Evolutionary conservation across 2,797 vertebrate genomes (phyloP).

Genomic region (Enteromius argenteus): DNA sequence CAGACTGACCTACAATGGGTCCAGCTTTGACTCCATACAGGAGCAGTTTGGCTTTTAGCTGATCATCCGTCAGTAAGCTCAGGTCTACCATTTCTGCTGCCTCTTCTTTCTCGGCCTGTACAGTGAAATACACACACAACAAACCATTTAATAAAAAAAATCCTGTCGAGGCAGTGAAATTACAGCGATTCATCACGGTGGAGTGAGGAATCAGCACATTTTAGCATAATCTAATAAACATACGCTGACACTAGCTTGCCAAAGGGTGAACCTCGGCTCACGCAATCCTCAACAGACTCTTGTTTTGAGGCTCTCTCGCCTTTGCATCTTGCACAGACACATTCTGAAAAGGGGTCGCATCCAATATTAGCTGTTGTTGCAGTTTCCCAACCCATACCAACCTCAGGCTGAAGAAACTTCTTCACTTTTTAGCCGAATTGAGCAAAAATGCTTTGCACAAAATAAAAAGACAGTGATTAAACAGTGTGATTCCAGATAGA

Average conservation of each 20-base stretch:
- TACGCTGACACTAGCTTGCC: conserved; percentile 31
- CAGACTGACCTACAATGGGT: conserved; percentile 82
- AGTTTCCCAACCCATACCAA: conserved; percentile 1
- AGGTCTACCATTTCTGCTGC: conserved; percentile 69
- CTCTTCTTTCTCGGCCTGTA: conserved; percentile 53
- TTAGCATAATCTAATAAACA: conserved; percentile 49
- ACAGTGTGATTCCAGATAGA: background rate
- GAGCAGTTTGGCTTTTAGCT: conserved; percentile 77
- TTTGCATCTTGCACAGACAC: conserved; percentile 16
- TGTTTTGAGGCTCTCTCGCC: conserved; percentile 28
- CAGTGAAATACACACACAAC: conserved; percentile 23
- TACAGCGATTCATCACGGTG: conserved; percentile 25
- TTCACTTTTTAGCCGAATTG: background rate
- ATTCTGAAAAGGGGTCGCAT: conserved; percentile 31
- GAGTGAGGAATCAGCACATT: conserved; percentile 40
- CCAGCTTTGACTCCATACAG: conserved; percentile 80
- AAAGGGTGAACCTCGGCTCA: conserved; percentile 35
- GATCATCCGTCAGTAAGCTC: conserved; percentile 75
- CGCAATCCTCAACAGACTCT: conserved; percentile 35
- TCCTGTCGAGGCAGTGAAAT: conserved; percentile 24
- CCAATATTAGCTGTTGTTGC: conserved; percentile 24
- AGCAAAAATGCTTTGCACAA: conserved; percentile 2
- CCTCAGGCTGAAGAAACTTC: conserved; percentile 13
- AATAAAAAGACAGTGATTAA: background rate
- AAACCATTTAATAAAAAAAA: conserved; percentile 31